Conservation (phyloP, 2,797 vertebrate genomes). For the Diceros bicornis region DNA sequence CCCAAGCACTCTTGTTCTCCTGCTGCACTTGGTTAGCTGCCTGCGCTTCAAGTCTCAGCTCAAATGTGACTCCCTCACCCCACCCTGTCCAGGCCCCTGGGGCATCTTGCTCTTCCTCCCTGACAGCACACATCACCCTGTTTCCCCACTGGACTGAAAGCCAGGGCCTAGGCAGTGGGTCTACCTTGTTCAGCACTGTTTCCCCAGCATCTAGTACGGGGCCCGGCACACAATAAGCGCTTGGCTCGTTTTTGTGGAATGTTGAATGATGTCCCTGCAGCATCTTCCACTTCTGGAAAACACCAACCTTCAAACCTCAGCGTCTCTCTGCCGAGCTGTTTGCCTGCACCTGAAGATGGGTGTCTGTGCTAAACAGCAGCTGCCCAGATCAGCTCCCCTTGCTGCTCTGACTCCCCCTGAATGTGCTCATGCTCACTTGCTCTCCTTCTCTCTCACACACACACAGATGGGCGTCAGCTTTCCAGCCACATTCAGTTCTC, state of each 20-base stretch:
- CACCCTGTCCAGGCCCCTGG: neutral
- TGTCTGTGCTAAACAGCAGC: neutral
- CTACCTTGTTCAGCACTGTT: neutral
- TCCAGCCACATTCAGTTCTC: conserved; percentile 84
- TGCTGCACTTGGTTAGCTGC: neutral
- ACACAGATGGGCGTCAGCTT: conserved; percentile 81
- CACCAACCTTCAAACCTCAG: neutral
- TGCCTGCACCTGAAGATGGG: neutral
- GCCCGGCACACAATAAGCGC: neutral
- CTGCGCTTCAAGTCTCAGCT: neutral
- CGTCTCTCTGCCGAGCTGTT: neutral
- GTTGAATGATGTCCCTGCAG: neutral
- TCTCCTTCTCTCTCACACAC: conserved; percentile 26
- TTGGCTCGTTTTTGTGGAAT: neutral
- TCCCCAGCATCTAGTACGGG: neutral
- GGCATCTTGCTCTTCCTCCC: neutral
- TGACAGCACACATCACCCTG: neutral
- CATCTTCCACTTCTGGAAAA: neutral
- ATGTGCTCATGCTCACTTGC: neutral
- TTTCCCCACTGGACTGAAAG: neutral
- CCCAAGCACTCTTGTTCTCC: neutral
- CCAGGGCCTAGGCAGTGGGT: fast-evolving
- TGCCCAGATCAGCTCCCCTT: neutral
- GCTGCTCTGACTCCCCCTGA: neutral
- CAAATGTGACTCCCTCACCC: neutral